phyloP scores from a whole-genome alignment of 2,113 vertebrate genomes.

The Addax nasomaculatus region DNA sequence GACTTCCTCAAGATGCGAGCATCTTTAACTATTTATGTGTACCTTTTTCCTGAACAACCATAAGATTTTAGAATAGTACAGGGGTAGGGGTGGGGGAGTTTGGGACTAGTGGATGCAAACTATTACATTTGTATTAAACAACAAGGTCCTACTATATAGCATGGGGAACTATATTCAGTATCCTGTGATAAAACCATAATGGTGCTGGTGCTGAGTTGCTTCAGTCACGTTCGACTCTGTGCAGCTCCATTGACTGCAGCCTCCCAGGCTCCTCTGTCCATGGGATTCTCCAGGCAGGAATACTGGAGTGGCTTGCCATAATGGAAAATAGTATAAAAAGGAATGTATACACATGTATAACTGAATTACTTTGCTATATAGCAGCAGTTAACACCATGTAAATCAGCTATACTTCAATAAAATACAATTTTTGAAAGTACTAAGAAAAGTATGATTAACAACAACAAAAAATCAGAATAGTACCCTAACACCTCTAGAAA shows the following conservation, averaged over 20 bases:
- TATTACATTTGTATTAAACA: background rate
- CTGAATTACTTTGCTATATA: background rate
- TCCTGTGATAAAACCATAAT: background rate
- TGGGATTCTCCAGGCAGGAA: background rate
- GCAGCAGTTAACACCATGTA: background rate
- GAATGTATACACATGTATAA: background rate
- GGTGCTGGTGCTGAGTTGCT: background rate
- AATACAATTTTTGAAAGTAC: background rate
- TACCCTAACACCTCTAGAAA: background rate
- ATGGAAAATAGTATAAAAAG: background rate
- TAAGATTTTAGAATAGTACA: background rate
- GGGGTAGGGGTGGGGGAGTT: background rate
- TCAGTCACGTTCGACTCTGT: background rate
- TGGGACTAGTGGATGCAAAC: background rate
- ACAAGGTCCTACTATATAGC: background rate
- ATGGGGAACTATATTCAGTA: background rate
- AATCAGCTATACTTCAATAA: background rate
- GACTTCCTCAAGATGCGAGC: background rate
- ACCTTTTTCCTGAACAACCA: background rate
- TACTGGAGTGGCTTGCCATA: background rate
- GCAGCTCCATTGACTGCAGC: rapidly evolving
- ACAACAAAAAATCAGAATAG: background rate
- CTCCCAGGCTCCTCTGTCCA: background rate
- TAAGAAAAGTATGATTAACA: background rate
- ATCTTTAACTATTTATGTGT: background rate